Evolutionary conservation across 2,797 vertebrate species (phyloP), one percentile per base, ranked within the genome.

Genomic region (Hybognathus amarus): DNA sequence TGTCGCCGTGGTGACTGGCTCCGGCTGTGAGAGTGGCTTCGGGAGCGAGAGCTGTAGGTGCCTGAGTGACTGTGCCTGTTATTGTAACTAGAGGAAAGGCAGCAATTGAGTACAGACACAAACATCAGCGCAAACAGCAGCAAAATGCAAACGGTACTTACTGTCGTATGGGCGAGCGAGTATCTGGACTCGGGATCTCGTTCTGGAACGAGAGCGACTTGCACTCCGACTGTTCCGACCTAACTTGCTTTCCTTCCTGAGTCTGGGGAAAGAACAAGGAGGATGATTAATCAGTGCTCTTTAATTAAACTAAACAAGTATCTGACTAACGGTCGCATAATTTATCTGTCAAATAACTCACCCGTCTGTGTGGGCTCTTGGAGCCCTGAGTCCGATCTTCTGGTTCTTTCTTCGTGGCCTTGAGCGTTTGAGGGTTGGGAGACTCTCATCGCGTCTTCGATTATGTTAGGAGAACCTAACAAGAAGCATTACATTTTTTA

Each of bases 311-410:
- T 12, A 71, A 79, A 38, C 20, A 79, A 56, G 6, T 17, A 22
- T 27, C 24, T 40, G 7, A 50, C n/a, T n/a, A 10, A 22, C 3
- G 30, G 15, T 22, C 9, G 1, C 12, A 61, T 27, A 38, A 67
- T 30, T 7, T 27, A 1, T 15, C 33, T 18, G 20, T 54, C 30
- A 50, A 1, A 30, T 3, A 30, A 80, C 96, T 87, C 79, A 99
- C 98, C 98, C 98, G 0, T 99, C n/a, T 99, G 77, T 99, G 98
- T 83, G 98, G 98, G 91, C 98, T 99, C 92, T 99, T 99, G 2
- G 95, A 96, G 88, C 93, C 89, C 88, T 97, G 97, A 7, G 96
- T 94, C 50, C 97, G 95, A 85, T 94, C 96, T 59, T 99, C 98
- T 0, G 96, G 91, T 87, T 99, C 98, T 77, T 98, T 99, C 90